Evolutionary conservation across 2,797 vertebrate species (phyloP), one percentile per base, ranked within the genome.

Genomic region (Tinamus major): DNA sequence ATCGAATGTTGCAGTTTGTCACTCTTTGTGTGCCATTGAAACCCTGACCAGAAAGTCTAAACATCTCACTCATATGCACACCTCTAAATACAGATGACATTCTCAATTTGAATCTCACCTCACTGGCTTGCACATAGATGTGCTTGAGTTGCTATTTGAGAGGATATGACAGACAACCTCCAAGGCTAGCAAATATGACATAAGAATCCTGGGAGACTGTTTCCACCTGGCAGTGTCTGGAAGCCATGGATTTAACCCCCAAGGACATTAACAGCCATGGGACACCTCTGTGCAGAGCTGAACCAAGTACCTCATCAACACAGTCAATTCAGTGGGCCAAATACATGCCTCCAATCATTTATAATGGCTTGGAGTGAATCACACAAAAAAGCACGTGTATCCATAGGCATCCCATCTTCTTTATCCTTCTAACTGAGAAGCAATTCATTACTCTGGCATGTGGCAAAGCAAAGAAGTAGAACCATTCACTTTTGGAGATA

Each of bases 31-130:
- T 35, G 5, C 53, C 49, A 35, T 1, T 62, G 29, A 69, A 77
- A 3, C 21, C 33, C 18, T 39, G 16, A 65, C 12, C 24, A 59
- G 61, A 53, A 88, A 83, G 35, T 51, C 69, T 58, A 53, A 78
- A 75, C 7, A 27, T 9, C 4, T 24, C 21, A 4, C 21, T 15
- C 0, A 0, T 4, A 62, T 44, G 27, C 58, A 69, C 23, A 65
- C 11, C 19, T 69, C 33, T 55, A 49, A 77, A 65, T 0, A 24
- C 10, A 55, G 4, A 10, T 55, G 14, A 23, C 37, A 26, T 62
- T 26, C 44, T 13, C 26, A 42, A 77, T 49, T 2, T 42, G 37
- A 8, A 31, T 21, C 7, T 80, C 39, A 63, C 24, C 7, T 6
- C 24, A 58, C 18, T 13, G 19, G 0, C 8, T 86, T 44, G 13